Conservation (phyloP, 1,140 invertebrate genomes). For the Leguminivora glycinivorella region DNA sequence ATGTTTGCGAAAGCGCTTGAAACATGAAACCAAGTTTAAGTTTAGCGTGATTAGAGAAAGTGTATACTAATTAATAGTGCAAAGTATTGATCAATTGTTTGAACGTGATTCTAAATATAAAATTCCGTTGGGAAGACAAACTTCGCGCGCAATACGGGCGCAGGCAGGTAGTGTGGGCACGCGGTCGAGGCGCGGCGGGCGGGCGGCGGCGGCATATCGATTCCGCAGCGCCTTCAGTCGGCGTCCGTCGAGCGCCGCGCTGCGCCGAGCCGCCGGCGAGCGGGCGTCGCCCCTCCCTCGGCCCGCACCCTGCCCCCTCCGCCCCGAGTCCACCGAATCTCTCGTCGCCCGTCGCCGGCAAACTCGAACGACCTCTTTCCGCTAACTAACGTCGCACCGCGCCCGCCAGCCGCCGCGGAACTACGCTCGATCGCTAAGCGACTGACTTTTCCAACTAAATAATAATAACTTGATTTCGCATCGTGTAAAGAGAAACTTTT, state of each 20-base stretch:
- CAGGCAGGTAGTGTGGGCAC: conserved; percentile 66
- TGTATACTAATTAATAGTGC: conserved; percentile 75
- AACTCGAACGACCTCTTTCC: conserved; percentile 76
- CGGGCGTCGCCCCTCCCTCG: conserved; percentile 64
- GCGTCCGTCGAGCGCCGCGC: conserved; percentile 73
- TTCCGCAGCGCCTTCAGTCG: conserved; percentile 73
- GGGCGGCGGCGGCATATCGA: conserved; percentile 67
- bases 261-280: conserved; percentile 72
- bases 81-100: conserved; percentile 78
- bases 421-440: conserved; percentile 59
- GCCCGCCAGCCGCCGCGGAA: conserved; percentile 69
- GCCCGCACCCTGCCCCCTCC: conserved; percentile 47
- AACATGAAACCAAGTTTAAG: conserved; percentile 3
- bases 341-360: conserved; percentile 64
- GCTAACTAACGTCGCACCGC: conserved; percentile 73
- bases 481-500: not conserved
- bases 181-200: conserved; percentile 45
- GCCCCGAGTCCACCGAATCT: conserved; percentile 53
- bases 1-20: not conserved
- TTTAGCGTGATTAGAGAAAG: conserved; percentile 52
- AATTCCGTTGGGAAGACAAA: conserved; percentile 76
- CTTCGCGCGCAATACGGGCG: conserved; percentile 77
- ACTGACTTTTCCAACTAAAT: conserved; percentile 20
- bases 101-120: conserved; percentile 78
- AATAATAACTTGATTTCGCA: not conserved